Conservation (phyloP, 2,888 invertebrate species). For the Aleiodes testaceus region DNA sequence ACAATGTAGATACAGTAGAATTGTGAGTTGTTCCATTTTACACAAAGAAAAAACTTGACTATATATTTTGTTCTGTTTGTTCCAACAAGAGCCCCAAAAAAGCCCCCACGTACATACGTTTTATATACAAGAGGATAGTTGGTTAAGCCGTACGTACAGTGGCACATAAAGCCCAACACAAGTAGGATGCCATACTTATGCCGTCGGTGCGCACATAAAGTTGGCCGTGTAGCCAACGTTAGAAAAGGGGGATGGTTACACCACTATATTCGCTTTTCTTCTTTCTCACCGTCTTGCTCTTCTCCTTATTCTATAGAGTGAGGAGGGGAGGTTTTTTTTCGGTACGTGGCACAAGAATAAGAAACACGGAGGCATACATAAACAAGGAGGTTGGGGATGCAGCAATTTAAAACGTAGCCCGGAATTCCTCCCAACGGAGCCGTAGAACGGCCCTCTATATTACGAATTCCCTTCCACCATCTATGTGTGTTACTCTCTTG, state of each 20-base stretch:
- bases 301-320: slow-evolving; percentile 42
- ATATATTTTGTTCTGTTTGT: neutral
- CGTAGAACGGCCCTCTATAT: slow-evolving; percentile 72
- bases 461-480: slow-evolving; percentile 69
- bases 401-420: slow-evolving; percentile 74
- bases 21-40: slow-evolving; percentile 16
- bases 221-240: slow-evolving; percentile 50
- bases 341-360: slow-evolving; percentile 70
- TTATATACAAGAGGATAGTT: slow-evolving; percentile 33
- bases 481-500: slow-evolving; percentile 40
- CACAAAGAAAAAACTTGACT: slow-evolving; percentile 1
- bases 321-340: neutral
- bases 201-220: slow-evolving; percentile 71
- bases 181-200: slow-evolving; percentile 69
- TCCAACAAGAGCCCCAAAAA: slow-evolving; percentile 11
- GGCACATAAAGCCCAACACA: slow-evolving; percentile 44
- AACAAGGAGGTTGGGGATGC: slow-evolving; percentile 73
- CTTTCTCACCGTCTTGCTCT: slow-evolving; percentile 43
- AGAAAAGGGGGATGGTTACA: slow-evolving; percentile 50
- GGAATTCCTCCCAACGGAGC: slow-evolving; percentile 73
- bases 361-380: slow-evolving; percentile 73
- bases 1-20: slow-evolving; percentile 16
- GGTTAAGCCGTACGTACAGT: slow-evolving; percentile 34
- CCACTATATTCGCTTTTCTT: slow-evolving; percentile 42
- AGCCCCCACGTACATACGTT: slow-evolving; percentile 23